Base-by-base conservation (phyloP, 1,140 invertebrate genomes). In the Ptiloglossa arizonensis region DNA sequence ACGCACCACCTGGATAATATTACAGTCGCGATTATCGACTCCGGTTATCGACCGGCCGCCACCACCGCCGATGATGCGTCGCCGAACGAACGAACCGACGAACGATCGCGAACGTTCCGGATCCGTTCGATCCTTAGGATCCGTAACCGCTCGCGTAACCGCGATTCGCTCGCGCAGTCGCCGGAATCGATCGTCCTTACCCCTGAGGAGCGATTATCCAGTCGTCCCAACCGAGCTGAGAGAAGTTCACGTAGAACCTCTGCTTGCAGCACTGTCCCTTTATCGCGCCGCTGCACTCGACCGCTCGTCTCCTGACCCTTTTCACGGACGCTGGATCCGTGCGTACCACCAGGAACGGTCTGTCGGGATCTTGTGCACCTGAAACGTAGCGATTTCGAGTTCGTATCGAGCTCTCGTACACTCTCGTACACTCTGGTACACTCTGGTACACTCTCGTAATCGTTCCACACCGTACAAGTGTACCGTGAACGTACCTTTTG, bases 161-260 rank as follows among this genome's bases (percentile, higher is more conserved):
- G n/a, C n/a, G n/a, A n/a, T n/a, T n/a, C n/a, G n/a, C n/a, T n/a
- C n/a, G n/a, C n/a, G n/a, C n/a, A n/a, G n/a, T n/a, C n/a, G n/a
- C n/a, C n/a, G n/a, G n/a, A 29, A 27, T 5, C 11, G 17, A n/a
- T 46, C 24, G n/a, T 57, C 0, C 86, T 90, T 71, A 93, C 90
- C 96, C 96, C 87, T 95, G 94, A 6, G 97, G 97, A 48, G 97
- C 97, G 79, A 98, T 98, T 87, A 99, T 97, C 97, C 97, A 98
- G 93, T 98, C 97, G 89, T 98, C 97, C 97, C 97, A 98, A 70
- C 97, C 97, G 19, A 98, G 94, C 70, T 97, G 95, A 80, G 96
- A 95, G 93, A 98, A 98, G 90, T 95, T 97, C 56, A 98, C 97
- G 93, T 97, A 97, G 92, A 98, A 97, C 29, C 96, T 95, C 90